phyloP scores from a whole-genome alignment of 2,113 vertebrate genomes.

The Siphamia tubifer region DNA sequence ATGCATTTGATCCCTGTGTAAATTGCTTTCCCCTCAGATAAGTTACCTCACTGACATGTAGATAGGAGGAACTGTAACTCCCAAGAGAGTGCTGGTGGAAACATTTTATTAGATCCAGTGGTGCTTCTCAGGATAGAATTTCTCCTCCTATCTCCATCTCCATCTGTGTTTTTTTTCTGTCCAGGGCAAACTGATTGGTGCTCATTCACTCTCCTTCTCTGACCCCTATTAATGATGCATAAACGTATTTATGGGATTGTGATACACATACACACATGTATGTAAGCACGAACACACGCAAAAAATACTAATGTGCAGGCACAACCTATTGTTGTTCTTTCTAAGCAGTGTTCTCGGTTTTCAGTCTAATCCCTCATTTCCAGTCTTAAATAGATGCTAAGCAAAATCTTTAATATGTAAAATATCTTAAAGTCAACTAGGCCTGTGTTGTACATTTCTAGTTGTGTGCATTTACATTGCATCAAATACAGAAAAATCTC shows the following conservation, averaged over 20 bases:
- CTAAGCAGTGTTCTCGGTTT: not conserved
- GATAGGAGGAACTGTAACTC: slow-evolving; percentile 66
- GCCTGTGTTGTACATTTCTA: too few relatives aligned
- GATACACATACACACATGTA: not conserved
- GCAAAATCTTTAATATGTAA: too few relatives aligned
- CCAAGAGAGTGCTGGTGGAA: slow-evolving; percentile 62
- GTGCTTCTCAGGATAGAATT: slow-evolving; percentile 55
- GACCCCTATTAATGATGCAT: slow-evolving; percentile 43
- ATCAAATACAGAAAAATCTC: too few relatives aligned
- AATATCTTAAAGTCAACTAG: too few relatives aligned
- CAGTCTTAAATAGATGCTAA: slow-evolving; percentile 54
- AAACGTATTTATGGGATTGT: not conserved
- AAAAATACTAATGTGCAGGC: not conserved
- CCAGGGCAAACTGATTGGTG: slow-evolving; percentile 8
- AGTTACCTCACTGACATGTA: slow-evolving; percentile 72
- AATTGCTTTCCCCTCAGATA: slow-evolving; percentile 75
- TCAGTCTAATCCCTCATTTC: not conserved
- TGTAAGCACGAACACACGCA: not conserved
- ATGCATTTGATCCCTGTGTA: slow-evolving; percentile 74
- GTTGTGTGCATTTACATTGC: too few relatives aligned
- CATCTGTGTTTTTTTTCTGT: slow-evolving; percentile 30
- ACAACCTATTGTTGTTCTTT: slow-evolving; percentile 10
- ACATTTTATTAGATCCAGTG: slow-evolving; percentile 67
- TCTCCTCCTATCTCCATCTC: slow-evolving; percentile 25
- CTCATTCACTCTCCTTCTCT: slow-evolving; percentile 17